Percentiles rank a stretch among this genome's conserved stretches.
These are phyloP conservation scores for Tiaroga cobitis DNA, from an alignment of 2,797 vertebrate species.

Conservation along the genomic window DNA sequence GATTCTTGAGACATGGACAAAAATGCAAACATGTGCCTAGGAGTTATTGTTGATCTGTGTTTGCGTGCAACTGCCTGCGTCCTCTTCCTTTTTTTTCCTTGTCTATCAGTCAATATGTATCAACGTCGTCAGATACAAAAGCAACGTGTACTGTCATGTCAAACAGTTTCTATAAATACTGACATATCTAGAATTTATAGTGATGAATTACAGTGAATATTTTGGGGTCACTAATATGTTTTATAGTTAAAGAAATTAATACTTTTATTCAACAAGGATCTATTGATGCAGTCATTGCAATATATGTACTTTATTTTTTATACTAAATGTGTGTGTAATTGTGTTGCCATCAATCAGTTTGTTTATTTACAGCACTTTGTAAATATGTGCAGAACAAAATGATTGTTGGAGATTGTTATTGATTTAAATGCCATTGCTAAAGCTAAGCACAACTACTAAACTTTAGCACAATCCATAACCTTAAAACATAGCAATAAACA, in stretches of 20 bases:
- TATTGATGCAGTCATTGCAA: background rate
- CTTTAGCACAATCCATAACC: background rate
- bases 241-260: too few species aligned
- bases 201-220: background rate
- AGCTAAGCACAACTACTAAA: background rate
- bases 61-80: background rate
- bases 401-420: slow-evolving; percentile 1
- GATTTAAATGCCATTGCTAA: background rate
- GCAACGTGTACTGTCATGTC: background rate
- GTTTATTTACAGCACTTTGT: slow-evolving; percentile 4
- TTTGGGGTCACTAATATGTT: too few species aligned
- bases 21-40: background rate
- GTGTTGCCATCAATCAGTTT: background rate
- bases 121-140: background rate
- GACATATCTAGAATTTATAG: background rate
- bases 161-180: background rate
- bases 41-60: background rate
- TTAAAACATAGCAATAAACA: slow-evolving; percentile 16
- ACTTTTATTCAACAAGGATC: background rate
- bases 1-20: background rate
- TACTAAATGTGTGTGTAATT: background rate
- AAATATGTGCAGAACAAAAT: background rate
- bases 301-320: background rate
- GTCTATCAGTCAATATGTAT: background rate
- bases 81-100: background rate